Base-by-base conservation (phyloP, 2,888 invertebrate genomes). In the Tenthredo amoena region DNA sequence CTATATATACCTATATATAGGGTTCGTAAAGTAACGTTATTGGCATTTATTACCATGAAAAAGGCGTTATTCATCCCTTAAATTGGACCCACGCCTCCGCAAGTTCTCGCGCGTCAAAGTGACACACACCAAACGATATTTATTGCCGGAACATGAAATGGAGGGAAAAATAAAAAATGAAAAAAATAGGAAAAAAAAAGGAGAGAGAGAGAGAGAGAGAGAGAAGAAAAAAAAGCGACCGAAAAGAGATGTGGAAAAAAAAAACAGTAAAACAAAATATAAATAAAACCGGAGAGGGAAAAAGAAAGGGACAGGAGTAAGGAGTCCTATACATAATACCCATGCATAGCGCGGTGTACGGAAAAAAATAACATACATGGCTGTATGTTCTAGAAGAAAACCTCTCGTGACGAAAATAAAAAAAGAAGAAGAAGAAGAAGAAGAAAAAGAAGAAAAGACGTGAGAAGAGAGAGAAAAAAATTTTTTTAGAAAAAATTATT, bases 41-140 rank as follows among this genome's bases (percentile, higher is more conserved):
- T 58, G 58, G 58, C 81, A 40, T 81, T 74, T 81, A 81, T 81
- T 81, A 81, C 62, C 81, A 81, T 62, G 81, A 81, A 81, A 81
- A 81, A 81, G 40, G 40, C 81, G 81, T 81, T 81, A 81, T 81
- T 81, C 81, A 81, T 81, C 62, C 81, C 81, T 62, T 40, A 62
- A 81, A 81, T 81, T 62, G 81, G 81, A 77, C 7, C 47, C 12
- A 55, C 55, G 62, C 58, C 62, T 81, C 81, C 68, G 68, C 31
- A 34, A 76, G 31, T 58, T n/a, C 58, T 79, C 55, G 21, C 37
- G 21, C 26, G 81, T 81, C 58, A 81, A 81, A 62, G 34, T 81
- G 62, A 81, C 34, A 81, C 34, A 81, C 62, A 62, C 81, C 37
- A 40, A 81, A 81, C 62, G 81, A 50, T 81, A 81, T 81, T 81